Conservation (phyloP, 2,888 invertebrate genomes). For the Dicranocentrus wangi region DNA sequence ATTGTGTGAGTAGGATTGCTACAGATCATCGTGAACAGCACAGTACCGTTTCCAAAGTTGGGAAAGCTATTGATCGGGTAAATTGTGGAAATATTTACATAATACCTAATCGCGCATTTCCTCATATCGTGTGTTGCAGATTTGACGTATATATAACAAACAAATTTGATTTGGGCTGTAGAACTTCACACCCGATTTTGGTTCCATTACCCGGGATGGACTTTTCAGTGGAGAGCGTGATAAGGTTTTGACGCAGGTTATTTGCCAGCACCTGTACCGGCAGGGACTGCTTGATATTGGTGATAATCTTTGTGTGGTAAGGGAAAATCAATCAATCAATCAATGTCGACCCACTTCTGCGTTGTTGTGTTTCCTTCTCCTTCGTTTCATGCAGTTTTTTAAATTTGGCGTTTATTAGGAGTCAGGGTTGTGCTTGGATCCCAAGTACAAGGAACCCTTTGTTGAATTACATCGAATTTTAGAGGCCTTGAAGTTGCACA, state of each 20-base stretch:
- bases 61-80: constrained; percentile 93
- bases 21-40: constrained; percentile 89
- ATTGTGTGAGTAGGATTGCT: constrained; percentile 87
- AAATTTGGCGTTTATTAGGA: constrained; percentile 77
- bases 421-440: constrained; percentile 80
- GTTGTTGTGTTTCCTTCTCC: too few species aligned
- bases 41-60: constrained; percentile 89
- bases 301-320: constrained; percentile 83
- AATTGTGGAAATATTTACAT: not conserved
- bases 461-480: constrained; percentile 90
- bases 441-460: constrained; percentile 84
- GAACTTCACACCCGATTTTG: constrained; percentile 94
- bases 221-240: constrained; percentile 84
- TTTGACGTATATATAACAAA: not conserved
- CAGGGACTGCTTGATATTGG: constrained; percentile 96
- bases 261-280: constrained; percentile 95
- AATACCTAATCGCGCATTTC: not conserved
- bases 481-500: constrained; percentile 86
- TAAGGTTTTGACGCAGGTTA: constrained; percentile 87
- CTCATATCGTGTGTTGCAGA: not conserved
- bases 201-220: constrained; percentile 89
- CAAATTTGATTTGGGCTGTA: constrained; percentile 70
- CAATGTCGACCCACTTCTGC: too few species aligned
- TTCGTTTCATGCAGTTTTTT: too few species aligned
- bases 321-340: constrained; percentile 14